Percentiles rank a stretch among this genome's conserved stretches.
Conservation (phyloP, 2,797 vertebrate species). For the Pristis pectinata region DNA sequence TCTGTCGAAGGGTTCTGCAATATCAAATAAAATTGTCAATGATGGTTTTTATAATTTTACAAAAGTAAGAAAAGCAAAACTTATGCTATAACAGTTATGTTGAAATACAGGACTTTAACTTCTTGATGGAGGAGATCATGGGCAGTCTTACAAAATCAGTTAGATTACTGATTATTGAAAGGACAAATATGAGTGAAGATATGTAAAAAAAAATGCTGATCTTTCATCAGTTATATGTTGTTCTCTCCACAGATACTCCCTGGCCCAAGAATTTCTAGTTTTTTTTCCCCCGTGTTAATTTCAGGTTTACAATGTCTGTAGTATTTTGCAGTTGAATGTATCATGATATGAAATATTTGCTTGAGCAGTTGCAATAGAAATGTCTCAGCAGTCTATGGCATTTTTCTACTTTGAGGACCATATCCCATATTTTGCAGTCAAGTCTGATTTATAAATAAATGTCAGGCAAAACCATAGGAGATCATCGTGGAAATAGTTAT, state of each 20-base stretch:
- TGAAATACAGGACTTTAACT: background rate
- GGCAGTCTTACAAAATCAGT: background rate
- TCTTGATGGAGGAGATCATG: background rate
- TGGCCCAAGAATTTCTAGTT: no score
- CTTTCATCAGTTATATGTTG: no score
- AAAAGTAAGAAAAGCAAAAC: background rate
- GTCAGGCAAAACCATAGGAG: background rate
- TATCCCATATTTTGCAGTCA: background rate
- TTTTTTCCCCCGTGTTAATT: no score
- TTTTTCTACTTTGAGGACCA: background rate
- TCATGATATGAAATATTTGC: background rate
- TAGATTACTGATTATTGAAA: background rate
- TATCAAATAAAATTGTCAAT: slow-evolving; percentile 44
- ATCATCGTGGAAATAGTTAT: background rate
- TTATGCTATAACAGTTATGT: background rate
- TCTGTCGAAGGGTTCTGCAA: slow-evolving; percentile 88
- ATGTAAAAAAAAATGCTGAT: no score
- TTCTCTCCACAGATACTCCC: no score
- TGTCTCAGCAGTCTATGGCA: background rate
- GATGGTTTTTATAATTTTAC: background rate
- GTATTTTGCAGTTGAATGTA: no score
- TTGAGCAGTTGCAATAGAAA: background rate
- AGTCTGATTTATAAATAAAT: background rate
- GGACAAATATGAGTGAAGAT: background rate
- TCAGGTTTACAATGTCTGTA: no score